Conservation (phyloP, 2,113 vertebrate species). For the Elephas maximus region DNA sequence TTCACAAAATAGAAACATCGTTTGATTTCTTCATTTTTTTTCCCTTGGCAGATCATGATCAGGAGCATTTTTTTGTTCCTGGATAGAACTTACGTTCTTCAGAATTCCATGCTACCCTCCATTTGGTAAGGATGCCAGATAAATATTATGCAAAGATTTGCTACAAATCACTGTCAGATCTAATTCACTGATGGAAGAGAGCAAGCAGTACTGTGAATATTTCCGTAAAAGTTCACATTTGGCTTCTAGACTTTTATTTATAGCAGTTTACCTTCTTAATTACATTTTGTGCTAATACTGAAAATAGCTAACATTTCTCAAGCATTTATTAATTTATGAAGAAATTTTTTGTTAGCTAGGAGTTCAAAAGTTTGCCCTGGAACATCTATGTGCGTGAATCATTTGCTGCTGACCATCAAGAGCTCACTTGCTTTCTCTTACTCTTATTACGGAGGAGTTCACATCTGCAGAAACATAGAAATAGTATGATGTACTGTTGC, state of each 20-base stretch:
- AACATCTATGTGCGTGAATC: constrained; percentile 12
- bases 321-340: constrained; percentile 9
- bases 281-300: constrained; percentile 52
- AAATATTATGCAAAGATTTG: constrained; percentile 49
- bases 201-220: constrained; percentile 44
- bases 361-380: constrained; percentile 20
- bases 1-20: constrained; percentile 70
- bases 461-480: constrained; percentile 11
- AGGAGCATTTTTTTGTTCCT: constrained; percentile 99
- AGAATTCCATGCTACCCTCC: constrained; percentile 99
- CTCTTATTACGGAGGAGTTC: constrained; percentile 44
- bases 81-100: constrained; percentile 99
- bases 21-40: constrained; percentile 74
- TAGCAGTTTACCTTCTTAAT: constrained; percentile 30
- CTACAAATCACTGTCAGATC: constrained; percentile 56
- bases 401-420: constrained; percentile 38
- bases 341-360: constrained; percentile 38
- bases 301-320: constrained; percentile 46
- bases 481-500: constrained; percentile 38
- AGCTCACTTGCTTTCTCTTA: constrained; percentile 43
- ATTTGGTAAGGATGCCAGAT: constrained; percentile 95
- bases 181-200: constrained; percentile 58
- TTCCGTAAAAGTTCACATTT: constrained; percentile 57
- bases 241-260: constrained; percentile 55
- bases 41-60: constrained; percentile 96